These are phyloP conservation scores for Lepilemur septentrionalis DNA, from an alignment of 2,797 vertebrate genomes.

Conservation along the genomic window DNA sequence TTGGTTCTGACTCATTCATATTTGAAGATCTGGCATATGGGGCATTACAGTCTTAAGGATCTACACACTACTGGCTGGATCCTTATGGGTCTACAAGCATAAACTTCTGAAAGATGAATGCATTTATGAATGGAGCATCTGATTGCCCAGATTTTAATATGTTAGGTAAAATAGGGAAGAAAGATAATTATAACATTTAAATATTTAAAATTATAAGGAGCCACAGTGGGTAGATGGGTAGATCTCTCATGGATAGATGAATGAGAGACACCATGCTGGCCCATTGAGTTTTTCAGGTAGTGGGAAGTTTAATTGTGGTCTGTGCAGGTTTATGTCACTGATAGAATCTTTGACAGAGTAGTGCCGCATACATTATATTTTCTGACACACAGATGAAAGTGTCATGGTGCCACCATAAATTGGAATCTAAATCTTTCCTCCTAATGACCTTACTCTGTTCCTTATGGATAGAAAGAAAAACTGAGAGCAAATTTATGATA, in stretches of 20 bases:
- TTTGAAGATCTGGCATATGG: neutral
- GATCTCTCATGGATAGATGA: neutral
- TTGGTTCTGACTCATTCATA: neutral
- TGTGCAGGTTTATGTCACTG: neutral
- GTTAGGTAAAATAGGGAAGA: neutral
- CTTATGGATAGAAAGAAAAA: neutral
- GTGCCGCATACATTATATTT: neutral
- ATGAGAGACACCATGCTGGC: neutral
- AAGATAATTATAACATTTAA: neutral
- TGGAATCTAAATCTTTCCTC: neutral
- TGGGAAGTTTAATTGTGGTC: neutral
- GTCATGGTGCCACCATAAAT: neutral
- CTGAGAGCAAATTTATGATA: neutral
- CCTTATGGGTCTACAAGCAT: neutral
- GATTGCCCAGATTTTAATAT: neutral
- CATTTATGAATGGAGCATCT: neutral
- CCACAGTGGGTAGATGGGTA: neutral
- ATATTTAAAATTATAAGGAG: conserved; percentile 16
- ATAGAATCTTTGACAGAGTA: neutral
- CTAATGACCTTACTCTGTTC: neutral
- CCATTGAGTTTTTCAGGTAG: neutral
- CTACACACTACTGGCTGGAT: neutral
- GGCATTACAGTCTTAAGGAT: neutral
- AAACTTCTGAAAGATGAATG: neutral
- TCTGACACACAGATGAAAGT: neutral